A percentile compares a stretch with the other conserved stretches of the same genome.
These are phyloP conservation scores for Craseonycteris thonglongyai DNA, from an alignment of 2,113 vertebrate genomes.

Conservation along the genomic window DNA sequence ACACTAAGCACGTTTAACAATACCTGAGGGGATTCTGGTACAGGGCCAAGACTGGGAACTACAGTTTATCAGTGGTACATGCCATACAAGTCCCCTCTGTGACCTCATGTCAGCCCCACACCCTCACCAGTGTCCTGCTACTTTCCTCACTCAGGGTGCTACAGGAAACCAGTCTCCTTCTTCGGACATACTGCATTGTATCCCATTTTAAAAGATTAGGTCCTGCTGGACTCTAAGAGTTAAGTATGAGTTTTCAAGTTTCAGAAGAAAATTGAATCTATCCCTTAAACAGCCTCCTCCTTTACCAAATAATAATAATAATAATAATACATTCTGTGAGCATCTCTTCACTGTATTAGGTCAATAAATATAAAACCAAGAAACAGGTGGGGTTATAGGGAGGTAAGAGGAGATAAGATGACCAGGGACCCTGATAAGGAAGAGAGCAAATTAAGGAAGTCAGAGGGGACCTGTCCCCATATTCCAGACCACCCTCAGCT, in stretches of 20 bases:
- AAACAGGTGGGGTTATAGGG: neutral
- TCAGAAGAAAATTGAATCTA: neutral
- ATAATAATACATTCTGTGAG: neutral
- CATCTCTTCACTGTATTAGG: neutral
- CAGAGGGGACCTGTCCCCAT: neutral
- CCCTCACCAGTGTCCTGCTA: neutral
- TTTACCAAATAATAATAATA: neutral
- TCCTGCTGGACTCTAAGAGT: neutral
- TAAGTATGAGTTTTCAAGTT: neutral
- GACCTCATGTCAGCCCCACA: neutral
- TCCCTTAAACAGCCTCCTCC: neutral
- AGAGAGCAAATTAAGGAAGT: neutral
- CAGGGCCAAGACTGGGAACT: neutral
- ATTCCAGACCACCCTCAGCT: neutral
- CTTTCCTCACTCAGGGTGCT: neutral
- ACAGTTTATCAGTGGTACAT: neutral
- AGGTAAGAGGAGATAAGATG: neutral
- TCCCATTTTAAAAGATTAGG: neutral
- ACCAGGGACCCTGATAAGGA: neutral
- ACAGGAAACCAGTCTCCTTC: neutral
- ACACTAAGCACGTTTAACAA: neutral
- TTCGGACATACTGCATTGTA: neutral
- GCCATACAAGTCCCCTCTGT: neutral
- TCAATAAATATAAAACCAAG: neutral
- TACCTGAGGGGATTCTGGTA: neutral